Evolutionary conservation across 53 echinoderm and acorn worm species (phyloP).

Genomic region (Paelopatides confundens): DNA sequence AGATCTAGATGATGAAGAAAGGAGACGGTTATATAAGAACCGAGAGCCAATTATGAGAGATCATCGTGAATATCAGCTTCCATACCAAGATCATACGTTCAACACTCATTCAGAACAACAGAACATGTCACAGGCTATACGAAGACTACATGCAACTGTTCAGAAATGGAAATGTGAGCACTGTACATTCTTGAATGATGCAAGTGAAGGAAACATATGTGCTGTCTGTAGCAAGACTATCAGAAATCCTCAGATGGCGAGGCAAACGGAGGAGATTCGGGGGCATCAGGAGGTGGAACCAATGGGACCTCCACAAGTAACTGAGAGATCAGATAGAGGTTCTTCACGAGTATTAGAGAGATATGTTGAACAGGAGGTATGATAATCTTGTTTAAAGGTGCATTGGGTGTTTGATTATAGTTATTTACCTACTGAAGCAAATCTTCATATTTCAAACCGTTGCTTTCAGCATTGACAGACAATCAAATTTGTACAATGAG

Average conservation of each 20-base stretch:
- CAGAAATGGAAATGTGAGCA: conserved; percentile 43
- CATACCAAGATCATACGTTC: no score
- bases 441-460: no score
- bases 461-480: no score
- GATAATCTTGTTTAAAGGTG: neutral
- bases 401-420: no score
- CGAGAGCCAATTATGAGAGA: neutral
- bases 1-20: neutral
- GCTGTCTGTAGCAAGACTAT: conserved; percentile 44
- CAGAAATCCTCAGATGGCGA: neutral
- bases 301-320: no score
- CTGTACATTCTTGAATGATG: conserved; percentile 45
- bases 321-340: no score
- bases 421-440: no score
- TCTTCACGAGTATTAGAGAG: neutral
- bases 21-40: no score
- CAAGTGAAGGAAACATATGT: conserved; percentile 4
- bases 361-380: neutral
- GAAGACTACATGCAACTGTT: neutral
- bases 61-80: neutral
- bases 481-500: no score
- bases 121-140: neutral
- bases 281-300: no score
- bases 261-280: neutral
- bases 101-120: neutral